Conservation (phyloP, 2,797 vertebrate species). For the Poecilia picta region DNA sequence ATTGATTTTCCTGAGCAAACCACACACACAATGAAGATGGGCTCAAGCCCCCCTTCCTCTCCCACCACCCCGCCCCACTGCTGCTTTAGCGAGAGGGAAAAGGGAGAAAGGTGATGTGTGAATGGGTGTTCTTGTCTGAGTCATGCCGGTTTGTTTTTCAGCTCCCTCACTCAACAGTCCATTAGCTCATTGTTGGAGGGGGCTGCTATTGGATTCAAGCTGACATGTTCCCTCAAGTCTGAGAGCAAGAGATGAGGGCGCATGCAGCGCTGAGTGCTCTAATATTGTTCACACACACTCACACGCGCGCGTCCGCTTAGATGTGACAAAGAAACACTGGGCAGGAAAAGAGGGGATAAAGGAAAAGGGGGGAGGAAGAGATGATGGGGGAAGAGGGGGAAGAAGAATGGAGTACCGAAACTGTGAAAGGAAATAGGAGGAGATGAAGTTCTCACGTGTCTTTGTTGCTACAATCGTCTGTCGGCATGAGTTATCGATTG, state of each 20-base stretch:
- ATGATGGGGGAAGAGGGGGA: slow-evolving; percentile 14
- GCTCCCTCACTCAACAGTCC: slow-evolving; percentile 75
- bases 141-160: slow-evolving; percentile 76
- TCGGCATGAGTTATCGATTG: slow-evolving; percentile 39
- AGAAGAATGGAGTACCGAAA: slow-evolving; percentile 12
- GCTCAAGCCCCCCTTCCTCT: slow-evolving; percentile 25
- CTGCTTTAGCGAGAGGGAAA: slow-evolving; percentile 34
- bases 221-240: slow-evolving; percentile 76
- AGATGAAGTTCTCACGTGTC: slow-evolving; percentile 11
- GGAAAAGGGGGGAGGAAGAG: slow-evolving; percentile 13
- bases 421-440: slow-evolving; percentile 21
- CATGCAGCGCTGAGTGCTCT: slow-evolving; percentile 71
- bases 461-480: slow-evolving; percentile 31
- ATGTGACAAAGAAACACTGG: slow-evolving; percentile 33
- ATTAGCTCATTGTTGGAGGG: slow-evolving; percentile 75
- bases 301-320: slow-evolving; percentile 22
- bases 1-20: slow-evolving; percentile 59
- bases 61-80: neutral
- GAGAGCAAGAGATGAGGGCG: slow-evolving; percentile 69
- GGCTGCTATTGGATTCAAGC: slow-evolving; percentile 75
- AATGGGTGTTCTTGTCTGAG: slow-evolving; percentile 73
- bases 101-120: slow-evolving; percentile 68
- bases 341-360: slow-evolving; percentile 23
- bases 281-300: slow-evolving; percentile 48
- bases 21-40: slow-evolving; percentile 35